Percentiles rank a stretch among this genome's conserved stretches.
These are phyloP conservation scores for Zele albiditarsus DNA, from an alignment of 2,888 invertebrate species.

Conservation along the genomic window DNA sequence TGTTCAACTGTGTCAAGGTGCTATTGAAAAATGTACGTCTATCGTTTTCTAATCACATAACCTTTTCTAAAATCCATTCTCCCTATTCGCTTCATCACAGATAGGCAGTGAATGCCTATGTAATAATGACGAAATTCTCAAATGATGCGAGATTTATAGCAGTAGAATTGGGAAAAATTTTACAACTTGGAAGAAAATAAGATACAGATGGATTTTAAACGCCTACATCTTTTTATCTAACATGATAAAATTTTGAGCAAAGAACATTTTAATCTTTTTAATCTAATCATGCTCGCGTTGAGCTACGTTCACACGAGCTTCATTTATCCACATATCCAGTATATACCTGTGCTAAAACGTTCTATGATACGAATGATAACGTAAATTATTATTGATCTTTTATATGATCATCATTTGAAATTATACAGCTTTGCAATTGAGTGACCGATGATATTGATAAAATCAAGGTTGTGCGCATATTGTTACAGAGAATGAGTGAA, in stretches of 20 bases:
- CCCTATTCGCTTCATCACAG: background rate
- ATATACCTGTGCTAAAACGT: no score
- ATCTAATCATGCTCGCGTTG: constrained; percentile 5
- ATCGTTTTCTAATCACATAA: background rate
- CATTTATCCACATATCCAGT: no score
- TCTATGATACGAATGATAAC: no score
- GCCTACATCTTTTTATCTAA: background rate
- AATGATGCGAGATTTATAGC: no score
- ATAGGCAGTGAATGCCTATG: background rate
- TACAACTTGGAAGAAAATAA: background rate
- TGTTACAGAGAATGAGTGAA: no score
- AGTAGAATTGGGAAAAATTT: no score
- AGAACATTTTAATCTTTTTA: background rate
- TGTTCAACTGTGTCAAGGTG: background rate
- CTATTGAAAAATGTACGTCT: background rate
- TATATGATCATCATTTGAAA: no score
- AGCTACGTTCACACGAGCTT: background rate
- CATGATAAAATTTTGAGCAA: background rate
- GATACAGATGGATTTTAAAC: background rate
- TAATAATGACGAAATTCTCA: no score
- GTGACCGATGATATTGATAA: no score
- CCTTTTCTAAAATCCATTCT: background rate
- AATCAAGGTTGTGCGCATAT: no score
- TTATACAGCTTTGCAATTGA: no score
- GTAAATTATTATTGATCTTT: no score